Evolutionary conservation across 1,140 invertebrate species (phyloP).

Genomic region (Drosophila littoralis): DNA sequence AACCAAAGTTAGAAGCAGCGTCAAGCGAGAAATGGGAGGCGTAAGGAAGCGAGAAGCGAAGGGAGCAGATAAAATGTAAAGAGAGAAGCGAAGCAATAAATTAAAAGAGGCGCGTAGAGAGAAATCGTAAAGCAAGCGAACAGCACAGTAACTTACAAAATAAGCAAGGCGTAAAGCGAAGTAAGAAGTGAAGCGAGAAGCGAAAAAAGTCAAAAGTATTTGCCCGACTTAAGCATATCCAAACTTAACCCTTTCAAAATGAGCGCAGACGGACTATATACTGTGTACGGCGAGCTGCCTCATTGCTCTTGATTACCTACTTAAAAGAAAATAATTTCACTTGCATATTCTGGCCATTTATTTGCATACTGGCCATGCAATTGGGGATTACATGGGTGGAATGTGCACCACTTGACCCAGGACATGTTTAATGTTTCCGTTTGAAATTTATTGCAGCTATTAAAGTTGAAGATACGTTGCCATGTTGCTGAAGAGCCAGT

Average conservation of each 20-base stretch:
- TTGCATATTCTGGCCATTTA: slow-evolving; percentile 3
- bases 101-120: neutral
- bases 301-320: slow-evolving; percentile 6
- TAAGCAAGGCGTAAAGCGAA: neutral
- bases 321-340: slow-evolving; percentile 7
- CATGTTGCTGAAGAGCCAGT: neutral
- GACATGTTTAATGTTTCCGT: slow-evolving; percentile 47
- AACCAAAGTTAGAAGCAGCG: too few relatives aligned
- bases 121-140: too few relatives aligned
- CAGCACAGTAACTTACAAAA: too few relatives aligned
- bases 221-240: neutral
- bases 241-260: neutral
- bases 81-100: neutral
- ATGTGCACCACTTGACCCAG: slow-evolving; percentile 23
- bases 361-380: slow-evolving; percentile 15
- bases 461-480: slow-evolving; percentile 26
- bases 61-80: neutral
- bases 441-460: slow-evolving; percentile 53
- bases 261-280: neutral
- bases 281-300: neutral
- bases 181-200: neutral
- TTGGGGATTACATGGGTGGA: slow-evolving; percentile 6
- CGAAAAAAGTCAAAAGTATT: neutral
- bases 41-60: neutral
- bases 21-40: too few relatives aligned